These are phyloP conservation scores for Hecatera dysodea DNA, from an alignment of 2,888 invertebrate genomes.

Conservation along the genomic window DNA sequence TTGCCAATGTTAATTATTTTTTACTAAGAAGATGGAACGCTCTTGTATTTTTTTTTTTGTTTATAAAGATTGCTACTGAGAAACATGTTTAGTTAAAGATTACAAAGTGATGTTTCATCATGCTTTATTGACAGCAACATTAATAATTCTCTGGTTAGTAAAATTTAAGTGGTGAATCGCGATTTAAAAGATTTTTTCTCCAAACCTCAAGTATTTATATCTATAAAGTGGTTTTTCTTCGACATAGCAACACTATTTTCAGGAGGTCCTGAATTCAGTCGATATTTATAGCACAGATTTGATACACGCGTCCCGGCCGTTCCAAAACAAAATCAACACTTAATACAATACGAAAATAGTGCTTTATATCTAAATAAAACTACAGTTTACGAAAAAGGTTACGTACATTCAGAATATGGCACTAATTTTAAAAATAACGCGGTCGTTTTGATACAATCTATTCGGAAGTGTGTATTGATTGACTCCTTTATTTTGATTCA, in stretches of 20 bases:
- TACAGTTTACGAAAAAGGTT: not conserved
- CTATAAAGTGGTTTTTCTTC: not conserved
- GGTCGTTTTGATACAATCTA: slow-evolving; percentile 25
- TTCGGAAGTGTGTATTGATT: slow-evolving; percentile 46
- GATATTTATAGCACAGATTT: slow-evolving; percentile 73
- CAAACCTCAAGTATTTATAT: not conserved
- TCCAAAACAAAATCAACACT: slow-evolving; percentile 39
- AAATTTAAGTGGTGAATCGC: too few relatives aligned
- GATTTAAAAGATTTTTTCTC: too few relatives aligned
- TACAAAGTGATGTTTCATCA: not conserved
- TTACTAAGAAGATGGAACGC: slow-evolving; percentile 35
- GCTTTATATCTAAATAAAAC: slow-evolving; percentile 3
- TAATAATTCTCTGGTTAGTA: not conserved
- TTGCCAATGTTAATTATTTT: too few relatives aligned
- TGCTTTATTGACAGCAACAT: not conserved
- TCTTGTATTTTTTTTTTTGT: slow-evolving; percentile 6
- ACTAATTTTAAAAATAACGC: slow-evolving; percentile 23
- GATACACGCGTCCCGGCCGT: slow-evolving; percentile 37
- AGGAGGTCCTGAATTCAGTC: slow-evolving; percentile 71
- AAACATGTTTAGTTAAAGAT: not conserved
- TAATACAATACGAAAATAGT: slow-evolving; percentile 10
- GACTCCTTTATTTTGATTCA: slow-evolving; percentile 39
- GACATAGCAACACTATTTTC: slow-evolving; percentile 49
- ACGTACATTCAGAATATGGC: slow-evolving; percentile 5
- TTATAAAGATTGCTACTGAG: slow-evolving; percentile 18